Percentiles rank a stretch among this genome's conserved stretches.
phyloP scores from a whole-genome alignment of 2,888 invertebrate species.

The Octodonta nipae region DNA sequence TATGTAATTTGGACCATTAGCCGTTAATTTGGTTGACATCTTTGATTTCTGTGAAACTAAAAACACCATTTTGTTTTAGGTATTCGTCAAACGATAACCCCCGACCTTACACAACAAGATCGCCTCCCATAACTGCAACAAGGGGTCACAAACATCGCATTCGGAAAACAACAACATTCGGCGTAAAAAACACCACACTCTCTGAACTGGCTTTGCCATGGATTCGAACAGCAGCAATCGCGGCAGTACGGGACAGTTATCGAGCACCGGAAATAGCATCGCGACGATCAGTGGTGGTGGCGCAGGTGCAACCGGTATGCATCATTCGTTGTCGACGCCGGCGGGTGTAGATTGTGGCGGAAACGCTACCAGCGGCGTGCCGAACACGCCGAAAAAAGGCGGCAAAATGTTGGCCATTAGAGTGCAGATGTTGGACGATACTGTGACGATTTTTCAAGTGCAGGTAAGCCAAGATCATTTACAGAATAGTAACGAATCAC shows the following conservation, averaged over 20 bases:
- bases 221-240: slow-evolving; percentile 23
- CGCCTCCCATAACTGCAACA: too few species aligned
- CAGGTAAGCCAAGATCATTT: too few species aligned
- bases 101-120: slow-evolving; percentile 3
- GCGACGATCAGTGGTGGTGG: slow-evolving; percentile 17
- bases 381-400: slow-evolving; percentile 66
- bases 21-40: too few species aligned
- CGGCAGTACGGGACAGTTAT: slow-evolving; percentile 34
- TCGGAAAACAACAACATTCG: too few species aligned
- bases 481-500: too few species aligned
- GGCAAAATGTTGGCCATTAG: slow-evolving; percentile 81
- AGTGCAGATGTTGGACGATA: slow-evolving; percentile 81
- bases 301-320: too few species aligned
- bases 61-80: slow-evolving; percentile 14
- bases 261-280: slow-evolving; percentile 30
- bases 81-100: slow-evolving; percentile 17
- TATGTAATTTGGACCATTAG: too few species aligned
- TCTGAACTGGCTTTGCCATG: too few species aligned
- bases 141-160: too few species aligned
- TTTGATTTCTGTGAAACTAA: too few species aligned
- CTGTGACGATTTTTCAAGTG: slow-evolving; percentile 80
- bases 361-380: slow-evolving; percentile 49
- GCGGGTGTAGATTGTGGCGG: slow-evolving; percentile 66
- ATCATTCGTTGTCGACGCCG: slow-evolving; percentile 72
- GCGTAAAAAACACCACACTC: too few species aligned